A percentile compares a stretch with the other conserved stretches of the same genome.
Evolutionary conservation across 2,797 vertebrate species (phyloP).

Genomic region (Bufotes viridis): DNA sequence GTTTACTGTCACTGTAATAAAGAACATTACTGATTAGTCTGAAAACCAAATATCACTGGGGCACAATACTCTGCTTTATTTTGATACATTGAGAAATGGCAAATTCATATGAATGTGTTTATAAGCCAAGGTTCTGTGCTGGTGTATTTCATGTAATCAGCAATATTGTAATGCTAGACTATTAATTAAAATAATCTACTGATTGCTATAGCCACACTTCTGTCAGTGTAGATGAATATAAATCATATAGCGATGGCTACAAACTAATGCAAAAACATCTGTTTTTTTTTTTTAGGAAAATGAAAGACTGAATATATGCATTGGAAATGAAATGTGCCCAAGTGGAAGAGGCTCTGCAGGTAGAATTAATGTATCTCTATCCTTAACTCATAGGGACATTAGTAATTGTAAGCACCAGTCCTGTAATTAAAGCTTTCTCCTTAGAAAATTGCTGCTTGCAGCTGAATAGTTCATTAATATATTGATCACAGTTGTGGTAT

Average conservation of each 20-base stretch:
- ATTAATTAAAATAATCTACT: conserved; percentile 8
- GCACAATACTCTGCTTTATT: too few relatives aligned
- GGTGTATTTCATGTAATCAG: too few relatives aligned
- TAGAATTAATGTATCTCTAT: not conserved
- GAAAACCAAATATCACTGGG: too few relatives aligned
- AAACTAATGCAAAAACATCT: conserved; percentile 8
- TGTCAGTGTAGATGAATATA: not conserved
- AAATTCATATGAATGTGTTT: too few relatives aligned
- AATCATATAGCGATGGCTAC: not conserved
- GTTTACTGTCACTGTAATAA: too few relatives aligned
- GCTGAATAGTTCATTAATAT: conserved; percentile 27
- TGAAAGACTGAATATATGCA: conserved; percentile 16
- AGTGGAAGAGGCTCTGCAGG: not conserved
- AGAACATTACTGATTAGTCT: too few relatives aligned
- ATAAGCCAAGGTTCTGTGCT: too few relatives aligned
- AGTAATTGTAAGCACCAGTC: not conserved
- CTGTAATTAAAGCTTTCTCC: conserved; percentile 12
- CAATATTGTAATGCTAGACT: not conserved
- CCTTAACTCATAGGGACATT: not conserved
- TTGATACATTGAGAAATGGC: too few relatives aligned
- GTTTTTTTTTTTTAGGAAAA: not conserved
- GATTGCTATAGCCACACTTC: not conserved
- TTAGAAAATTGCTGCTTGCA: not conserved
- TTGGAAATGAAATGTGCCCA: not conserved
- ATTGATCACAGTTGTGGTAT: conserved; percentile 5